A percentile compares a stretch with the other conserved stretches of the same genome.
phyloP scores from a whole-genome alignment of 2,113 vertebrate genomes.

The Struthidea cinerea region DNA sequence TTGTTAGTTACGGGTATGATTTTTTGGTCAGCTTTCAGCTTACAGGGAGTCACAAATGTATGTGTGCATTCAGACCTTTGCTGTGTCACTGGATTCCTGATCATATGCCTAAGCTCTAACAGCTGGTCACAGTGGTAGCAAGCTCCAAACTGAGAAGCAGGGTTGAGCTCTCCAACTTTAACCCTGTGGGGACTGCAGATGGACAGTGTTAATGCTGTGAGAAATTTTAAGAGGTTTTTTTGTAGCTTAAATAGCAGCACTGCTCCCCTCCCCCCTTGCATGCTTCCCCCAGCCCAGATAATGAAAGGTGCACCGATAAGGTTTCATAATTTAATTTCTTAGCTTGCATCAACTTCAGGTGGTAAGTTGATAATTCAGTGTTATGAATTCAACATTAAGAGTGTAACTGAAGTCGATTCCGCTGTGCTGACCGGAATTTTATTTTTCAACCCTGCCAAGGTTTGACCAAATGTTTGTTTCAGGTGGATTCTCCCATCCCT shows the following conservation, averaged over 20 bases:
- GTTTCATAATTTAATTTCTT: not conserved
- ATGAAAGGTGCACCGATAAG: not conserved
- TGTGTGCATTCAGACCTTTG: not conserved
- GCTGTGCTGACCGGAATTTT: not conserved
- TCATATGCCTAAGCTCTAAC: not conserved
- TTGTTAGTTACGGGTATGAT: constrained; percentile 12
- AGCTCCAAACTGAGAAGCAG: not conserved
- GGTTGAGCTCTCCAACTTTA: not conserved
- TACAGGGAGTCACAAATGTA: not conserved
- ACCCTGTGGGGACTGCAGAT: not conserved
- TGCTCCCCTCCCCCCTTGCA: not conserved
- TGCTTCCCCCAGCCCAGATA: not conserved
- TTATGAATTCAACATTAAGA: not conserved
- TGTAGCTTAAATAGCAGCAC: not conserved
- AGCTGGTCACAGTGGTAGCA: constrained; percentile 5
- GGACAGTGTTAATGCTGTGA: not conserved
- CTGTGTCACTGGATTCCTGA: constrained; percentile 39
- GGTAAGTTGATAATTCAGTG: not conserved
- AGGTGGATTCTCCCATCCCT: not conserved
- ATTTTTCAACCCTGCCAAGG: not conserved
- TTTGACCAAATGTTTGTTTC: not conserved
- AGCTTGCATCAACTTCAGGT: not conserved
- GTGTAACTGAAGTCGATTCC: not conserved
- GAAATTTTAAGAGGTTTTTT: not conserved
- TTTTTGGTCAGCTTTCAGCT: not conserved